phyloP scores from a whole-genome alignment of 1,140 invertebrate genomes.

The Hesperophylax magnus region DNA sequence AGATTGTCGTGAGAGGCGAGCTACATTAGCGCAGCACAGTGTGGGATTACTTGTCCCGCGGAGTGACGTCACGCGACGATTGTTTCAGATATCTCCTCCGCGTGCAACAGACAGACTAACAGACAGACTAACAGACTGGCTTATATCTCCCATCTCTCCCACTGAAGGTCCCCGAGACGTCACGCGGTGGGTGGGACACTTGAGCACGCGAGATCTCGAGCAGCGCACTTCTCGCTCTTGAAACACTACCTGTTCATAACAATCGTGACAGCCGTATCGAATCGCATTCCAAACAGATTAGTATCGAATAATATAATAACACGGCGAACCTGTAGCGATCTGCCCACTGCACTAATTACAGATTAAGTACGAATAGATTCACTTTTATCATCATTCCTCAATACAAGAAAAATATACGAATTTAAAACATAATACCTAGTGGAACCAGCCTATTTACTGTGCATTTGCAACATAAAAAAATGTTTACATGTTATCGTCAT shows the following conservation, averaged over 20 bases:
- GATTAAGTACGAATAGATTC: no score
- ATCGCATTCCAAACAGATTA: background rate
- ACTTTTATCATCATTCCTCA: no score
- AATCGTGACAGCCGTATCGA: background rate
- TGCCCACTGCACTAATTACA: no score
- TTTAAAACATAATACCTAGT: no score
- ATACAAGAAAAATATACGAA: no score
- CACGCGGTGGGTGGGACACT: conserved; percentile 9
- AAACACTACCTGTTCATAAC: background rate
- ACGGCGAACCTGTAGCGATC: background rate
- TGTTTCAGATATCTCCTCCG: background rate
- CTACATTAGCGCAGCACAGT: background rate
- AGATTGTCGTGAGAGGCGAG: background rate
- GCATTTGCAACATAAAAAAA: no score
- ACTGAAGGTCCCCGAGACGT: conserved; percentile 16
- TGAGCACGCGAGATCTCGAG: background rate
- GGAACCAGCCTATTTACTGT: no score
- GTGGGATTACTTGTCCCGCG: conserved; percentile 9
- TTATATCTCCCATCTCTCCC: no score
- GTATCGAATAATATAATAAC: no score
- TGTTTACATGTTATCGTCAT: no score
- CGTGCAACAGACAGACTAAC: no score
- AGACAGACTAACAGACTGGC: background rate
- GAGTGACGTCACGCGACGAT: conserved; percentile 24
- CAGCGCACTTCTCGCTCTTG: background rate